Evolutionary conservation across 1,140 invertebrate genomes (phyloP).

Genomic region (Drosophila kanapiae): DNA sequence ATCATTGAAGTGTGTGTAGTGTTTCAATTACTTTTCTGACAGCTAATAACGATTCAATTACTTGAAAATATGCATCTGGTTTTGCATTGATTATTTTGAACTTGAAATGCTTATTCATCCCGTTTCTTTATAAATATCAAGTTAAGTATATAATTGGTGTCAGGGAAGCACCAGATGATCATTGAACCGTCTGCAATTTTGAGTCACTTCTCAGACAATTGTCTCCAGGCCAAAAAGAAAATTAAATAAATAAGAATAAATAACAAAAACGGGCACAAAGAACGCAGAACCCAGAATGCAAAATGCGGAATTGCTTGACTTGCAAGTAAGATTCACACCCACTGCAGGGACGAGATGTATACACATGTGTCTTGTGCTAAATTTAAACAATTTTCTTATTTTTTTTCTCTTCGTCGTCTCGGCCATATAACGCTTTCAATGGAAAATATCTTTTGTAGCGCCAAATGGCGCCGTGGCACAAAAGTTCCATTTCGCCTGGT

Average conservation of each 20-base stretch:
- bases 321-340: slow-evolving; percentile 44
- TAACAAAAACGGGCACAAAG: slow-evolving; percentile 42
- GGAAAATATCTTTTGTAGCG: slow-evolving; percentile 82
- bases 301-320: slow-evolving; percentile 48
- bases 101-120: slow-evolving; percentile 1
- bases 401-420: background rate
- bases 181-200: slow-evolving; percentile 60
- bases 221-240: slow-evolving; percentile 55
- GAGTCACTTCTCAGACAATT: slow-evolving; percentile 49
- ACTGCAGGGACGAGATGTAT: slow-evolving; percentile 34
- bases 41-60: background rate
- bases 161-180: slow-evolving; percentile 30
- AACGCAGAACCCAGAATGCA: slow-evolving; percentile 42
- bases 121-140: background rate
- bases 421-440: slow-evolving; percentile 72
- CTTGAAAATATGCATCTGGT: too few species aligned
- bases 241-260: slow-evolving; percentile 26
- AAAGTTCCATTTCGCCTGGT: slow-evolving; percentile 65
- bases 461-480: slow-evolving; percentile 78
- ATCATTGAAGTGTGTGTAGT: slow-evolving; percentile 45
- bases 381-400: slow-evolving; percentile 72
- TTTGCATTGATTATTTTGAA: background rate
- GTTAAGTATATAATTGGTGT: slow-evolving; percentile 3
- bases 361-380: slow-evolving; percentile 74
- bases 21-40: background rate